Percentiles rank a stretch among this genome's conserved stretches.
Conservation (phyloP, 2,113 vertebrate genomes). For the Perca schrenkii region DNA sequence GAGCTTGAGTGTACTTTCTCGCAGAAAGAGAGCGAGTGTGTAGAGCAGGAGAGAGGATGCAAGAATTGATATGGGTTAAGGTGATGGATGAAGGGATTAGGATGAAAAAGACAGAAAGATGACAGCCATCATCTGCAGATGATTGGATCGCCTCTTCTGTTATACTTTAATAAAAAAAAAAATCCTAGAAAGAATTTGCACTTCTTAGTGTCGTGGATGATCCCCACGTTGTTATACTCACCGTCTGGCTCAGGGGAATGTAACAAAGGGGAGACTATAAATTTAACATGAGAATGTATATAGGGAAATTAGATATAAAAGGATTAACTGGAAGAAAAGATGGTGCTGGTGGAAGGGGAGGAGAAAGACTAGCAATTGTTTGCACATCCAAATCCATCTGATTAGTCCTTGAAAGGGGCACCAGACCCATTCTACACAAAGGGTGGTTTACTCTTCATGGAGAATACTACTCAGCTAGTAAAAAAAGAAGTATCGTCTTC, state of each 20-base stretch:
- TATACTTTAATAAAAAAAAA: neutral
- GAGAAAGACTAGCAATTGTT: neutral
- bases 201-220: conserved; percentile 15
- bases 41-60: neutral
- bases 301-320: neutral
- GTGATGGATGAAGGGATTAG: conserved; percentile 58
- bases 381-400: neutral
- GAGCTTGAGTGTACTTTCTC: conserved; percentile 39
- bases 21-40: conserved; percentile 19
- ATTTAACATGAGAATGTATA: neutral
- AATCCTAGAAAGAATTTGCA: neutral
- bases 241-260: neutral
- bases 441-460: neutral
- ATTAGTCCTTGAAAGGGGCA: neutral
- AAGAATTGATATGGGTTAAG: conserved; percentile 30
- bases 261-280: conserved; percentile 1
- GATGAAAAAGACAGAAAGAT: conserved; percentile 35
- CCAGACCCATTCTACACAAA: neutral
- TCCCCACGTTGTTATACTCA: conserved; percentile 1
- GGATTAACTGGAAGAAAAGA: conserved; percentile 7
- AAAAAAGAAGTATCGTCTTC: no score
- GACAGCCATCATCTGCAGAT: conserved; percentile 50
- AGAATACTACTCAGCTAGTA: no score
- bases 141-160: conserved; percentile 55
- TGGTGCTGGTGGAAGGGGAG: neutral